Evolutionary conservation across 2,113 vertebrate genomes (phyloP).

Genomic region (Dasyprocta punctata): DNA sequence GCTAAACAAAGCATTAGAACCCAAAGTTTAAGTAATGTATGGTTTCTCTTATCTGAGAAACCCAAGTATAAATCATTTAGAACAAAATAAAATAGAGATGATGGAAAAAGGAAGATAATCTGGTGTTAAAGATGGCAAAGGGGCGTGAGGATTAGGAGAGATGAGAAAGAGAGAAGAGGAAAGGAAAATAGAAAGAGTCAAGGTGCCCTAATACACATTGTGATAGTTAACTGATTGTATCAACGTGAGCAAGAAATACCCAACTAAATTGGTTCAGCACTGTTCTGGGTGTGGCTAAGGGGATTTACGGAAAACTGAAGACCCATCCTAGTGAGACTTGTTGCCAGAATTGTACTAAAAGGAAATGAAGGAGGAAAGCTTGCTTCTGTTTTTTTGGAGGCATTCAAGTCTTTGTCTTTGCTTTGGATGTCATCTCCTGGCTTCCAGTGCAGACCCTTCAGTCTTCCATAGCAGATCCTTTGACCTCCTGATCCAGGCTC

Average conservation of each 20-base stretch:
- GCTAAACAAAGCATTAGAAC: not conserved
- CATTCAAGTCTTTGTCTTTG: not conserved
- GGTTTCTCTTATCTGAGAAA: not conserved
- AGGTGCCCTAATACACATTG: not conserved
- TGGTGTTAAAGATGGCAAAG: not conserved
- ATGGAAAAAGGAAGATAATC: not conserved
- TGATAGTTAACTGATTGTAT: not conserved
- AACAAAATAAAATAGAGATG: not conserved
- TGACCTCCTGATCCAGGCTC: not conserved
- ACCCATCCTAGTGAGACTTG: not conserved
- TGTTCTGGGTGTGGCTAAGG: not conserved
- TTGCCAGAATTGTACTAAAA: not conserved
- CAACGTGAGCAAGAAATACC: not conserved
- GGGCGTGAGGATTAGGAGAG: not conserved
- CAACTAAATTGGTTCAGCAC: not conserved
- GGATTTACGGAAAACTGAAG: not conserved
- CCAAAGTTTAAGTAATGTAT: not conserved
- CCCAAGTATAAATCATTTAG: not conserved
- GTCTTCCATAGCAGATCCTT: not conserved
- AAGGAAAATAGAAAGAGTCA: not conserved
- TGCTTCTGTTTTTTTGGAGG: not conserved
- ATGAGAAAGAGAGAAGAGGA: not conserved
- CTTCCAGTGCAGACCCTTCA: not conserved
- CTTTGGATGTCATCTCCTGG: not conserved
- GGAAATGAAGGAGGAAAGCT: not conserved